Evolutionary conservation across 2,113 vertebrate genomes (phyloP).

Genomic region (Rhipidura dahli): DNA sequence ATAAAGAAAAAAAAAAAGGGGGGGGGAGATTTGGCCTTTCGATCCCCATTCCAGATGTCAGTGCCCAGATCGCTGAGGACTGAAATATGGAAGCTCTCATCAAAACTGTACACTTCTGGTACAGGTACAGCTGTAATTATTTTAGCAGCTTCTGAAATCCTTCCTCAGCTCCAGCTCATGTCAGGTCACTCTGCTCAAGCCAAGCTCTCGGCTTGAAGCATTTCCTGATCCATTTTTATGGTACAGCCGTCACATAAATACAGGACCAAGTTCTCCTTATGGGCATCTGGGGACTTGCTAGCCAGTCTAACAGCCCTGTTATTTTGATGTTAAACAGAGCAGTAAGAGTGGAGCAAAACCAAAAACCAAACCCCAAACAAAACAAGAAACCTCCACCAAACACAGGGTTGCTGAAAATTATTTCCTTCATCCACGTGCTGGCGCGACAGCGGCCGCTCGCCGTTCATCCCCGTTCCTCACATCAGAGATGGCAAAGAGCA

Average conservation of each 20-base stretch:
- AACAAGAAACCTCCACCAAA: neutral
- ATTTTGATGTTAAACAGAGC: conserved; percentile 48
- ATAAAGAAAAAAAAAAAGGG: neutral
- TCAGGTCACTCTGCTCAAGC: neutral
- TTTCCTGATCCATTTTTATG: conserved; percentile 36
- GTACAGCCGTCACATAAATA: conserved; percentile 39
- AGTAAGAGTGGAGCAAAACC: neutral
- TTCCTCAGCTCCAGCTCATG: neutral
- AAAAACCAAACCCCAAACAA: neutral
- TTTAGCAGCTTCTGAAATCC: neutral
- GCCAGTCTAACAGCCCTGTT: conserved; percentile 36
- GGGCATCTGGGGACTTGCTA: conserved; percentile 33
- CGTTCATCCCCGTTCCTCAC: fast-evolving
- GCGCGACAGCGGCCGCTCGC: fast-evolving
- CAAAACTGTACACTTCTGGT: neutral
- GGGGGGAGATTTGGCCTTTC: neutral
- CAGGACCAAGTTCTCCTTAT: conserved; percentile 28
- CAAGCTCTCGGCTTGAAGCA: neutral
- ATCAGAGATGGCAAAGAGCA: neutral
- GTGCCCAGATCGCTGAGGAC: neutral
- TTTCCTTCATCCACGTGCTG: neutral
- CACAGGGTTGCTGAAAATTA: neutral
- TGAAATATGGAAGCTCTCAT: neutral
- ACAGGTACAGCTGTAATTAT: neutral
- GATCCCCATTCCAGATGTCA: neutral